Percentiles rank a stretch among this genome's conserved stretches.
These are phyloP conservation scores for Syngnathoides biaculeatus DNA, from an alignment of 2,113 vertebrate species.

Conservation along the genomic window DNA sequence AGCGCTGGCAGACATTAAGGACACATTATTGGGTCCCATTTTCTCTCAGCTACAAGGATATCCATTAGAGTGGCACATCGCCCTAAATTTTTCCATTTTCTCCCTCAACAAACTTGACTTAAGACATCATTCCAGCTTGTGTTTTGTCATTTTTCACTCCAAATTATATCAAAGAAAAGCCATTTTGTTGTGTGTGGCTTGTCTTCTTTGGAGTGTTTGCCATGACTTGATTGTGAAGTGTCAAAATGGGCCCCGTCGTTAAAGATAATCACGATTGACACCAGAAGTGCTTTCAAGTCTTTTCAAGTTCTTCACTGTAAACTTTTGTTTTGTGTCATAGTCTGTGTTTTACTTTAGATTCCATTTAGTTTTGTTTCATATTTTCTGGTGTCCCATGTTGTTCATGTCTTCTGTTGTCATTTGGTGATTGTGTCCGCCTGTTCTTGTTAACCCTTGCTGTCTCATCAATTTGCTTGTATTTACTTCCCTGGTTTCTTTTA, in stretches of 20 bases:
- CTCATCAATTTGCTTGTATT: too few relatives aligned
- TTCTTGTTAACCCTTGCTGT: too few relatives aligned
- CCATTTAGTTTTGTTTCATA: too few relatives aligned
- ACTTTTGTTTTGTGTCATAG: conserved; percentile 38
- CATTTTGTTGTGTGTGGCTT: conserved; percentile 73
- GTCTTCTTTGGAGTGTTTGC: conserved; percentile 70
- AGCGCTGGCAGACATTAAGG: conserved; percentile 79
- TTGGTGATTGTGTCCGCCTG: too few relatives aligned
- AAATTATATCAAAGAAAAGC: conserved; percentile 80
- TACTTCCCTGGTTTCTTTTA: too few relatives aligned
- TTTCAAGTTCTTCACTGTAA: conserved; percentile 55
- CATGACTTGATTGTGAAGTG: conserved; percentile 78
- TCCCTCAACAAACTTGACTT: conserved; percentile 81
- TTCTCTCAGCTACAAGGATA: conserved; percentile 68
- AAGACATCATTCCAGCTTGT: conserved; percentile 77
- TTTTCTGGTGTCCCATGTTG: too few relatives aligned
- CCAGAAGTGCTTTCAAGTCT: conserved; percentile 67
- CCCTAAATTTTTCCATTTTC: conserved; percentile 82
- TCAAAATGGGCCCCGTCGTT: conserved; percentile 77
- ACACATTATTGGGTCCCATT: conserved; percentile 71
- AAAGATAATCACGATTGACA: conserved; percentile 74
- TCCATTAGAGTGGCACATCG: conserved; percentile 79
- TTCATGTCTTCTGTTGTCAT: too few relatives aligned
- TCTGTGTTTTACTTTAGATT: background rate
- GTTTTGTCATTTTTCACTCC: conserved; percentile 78